Conservation (phyloP, 2,113 vertebrate species). For the Phaethon lepturus region DNA sequence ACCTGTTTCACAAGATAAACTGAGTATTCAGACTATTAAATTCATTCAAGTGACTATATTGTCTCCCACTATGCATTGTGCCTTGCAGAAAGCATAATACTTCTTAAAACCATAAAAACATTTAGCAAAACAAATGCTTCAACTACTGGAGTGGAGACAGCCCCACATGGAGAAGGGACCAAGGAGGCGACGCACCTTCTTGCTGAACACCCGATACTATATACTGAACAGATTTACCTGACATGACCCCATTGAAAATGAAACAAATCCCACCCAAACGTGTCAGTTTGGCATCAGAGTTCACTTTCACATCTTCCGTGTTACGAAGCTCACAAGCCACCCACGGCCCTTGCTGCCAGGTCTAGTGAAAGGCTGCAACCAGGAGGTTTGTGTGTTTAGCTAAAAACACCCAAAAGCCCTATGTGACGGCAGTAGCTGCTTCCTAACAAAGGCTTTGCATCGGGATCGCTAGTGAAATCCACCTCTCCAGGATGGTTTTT, state of each 20-base stretch:
- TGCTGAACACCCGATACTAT: background rate
- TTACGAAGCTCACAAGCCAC: background rate
- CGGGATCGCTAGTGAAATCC: background rate
- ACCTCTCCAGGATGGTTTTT: background rate
- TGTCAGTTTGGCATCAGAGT: background rate
- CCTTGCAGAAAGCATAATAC: background rate
- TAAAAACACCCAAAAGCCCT: background rate
- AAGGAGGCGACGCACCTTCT: background rate
- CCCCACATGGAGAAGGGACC: background rate
- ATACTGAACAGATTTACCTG: background rate
- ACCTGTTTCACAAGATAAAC: background rate
- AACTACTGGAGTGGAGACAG: background rate
- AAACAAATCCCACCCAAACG: background rate
- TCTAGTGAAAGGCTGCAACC: background rate
- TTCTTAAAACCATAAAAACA: constrained; percentile 31
- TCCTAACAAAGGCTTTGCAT: background rate
- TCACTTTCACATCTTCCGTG: background rate
- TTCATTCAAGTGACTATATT: background rate
- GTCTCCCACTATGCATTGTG: background rate
- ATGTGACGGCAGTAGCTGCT: background rate
- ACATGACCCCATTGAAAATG: background rate
- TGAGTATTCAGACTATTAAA: background rate
- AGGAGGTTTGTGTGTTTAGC: background rate
- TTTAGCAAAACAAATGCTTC: constrained; percentile 49
- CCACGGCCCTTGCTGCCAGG: background rate